A percentile compares a stretch with the other conserved stretches of the same genome.
Conservation (phyloP, 2,888 invertebrate genomes). For the Pristionchus arcanus region DNA sequence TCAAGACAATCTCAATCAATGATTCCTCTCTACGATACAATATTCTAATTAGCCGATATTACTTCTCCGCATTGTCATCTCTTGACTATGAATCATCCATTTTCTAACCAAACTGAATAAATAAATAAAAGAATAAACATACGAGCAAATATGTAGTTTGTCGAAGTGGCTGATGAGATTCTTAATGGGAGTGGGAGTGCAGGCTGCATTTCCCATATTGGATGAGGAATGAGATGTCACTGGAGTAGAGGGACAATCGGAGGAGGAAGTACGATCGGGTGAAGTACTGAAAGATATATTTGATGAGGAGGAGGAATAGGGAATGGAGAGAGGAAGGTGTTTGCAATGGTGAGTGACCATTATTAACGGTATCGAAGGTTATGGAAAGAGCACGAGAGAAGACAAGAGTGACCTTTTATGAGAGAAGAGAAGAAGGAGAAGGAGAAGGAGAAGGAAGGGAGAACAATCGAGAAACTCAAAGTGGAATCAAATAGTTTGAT, state of each 20-base stretch:
- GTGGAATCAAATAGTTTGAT: constrained; percentile 9
- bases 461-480: background rate
- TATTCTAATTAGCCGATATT: background rate
- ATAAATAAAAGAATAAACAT: background rate
- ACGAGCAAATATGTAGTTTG: constrained; percentile 43
- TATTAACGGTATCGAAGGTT: background rate
- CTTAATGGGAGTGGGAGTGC: constrained; percentile 54
- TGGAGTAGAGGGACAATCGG: constrained; percentile 14
- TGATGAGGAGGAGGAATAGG: too few relatives aligned
- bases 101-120: background rate
- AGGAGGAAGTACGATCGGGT: background rate
- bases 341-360: background rate
- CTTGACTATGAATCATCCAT: background rate
- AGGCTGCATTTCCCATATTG: constrained; percentile 30
- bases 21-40: background rate
- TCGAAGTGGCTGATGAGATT: constrained; percentile 52
- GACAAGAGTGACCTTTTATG: constrained; percentile 31
- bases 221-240: background rate
- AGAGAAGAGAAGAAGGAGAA: background rate
- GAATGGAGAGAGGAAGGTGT: background rate
- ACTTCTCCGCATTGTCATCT: background rate
- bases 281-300: background rate
- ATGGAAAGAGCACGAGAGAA: constrained; percentile 4
- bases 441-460: constrained; percentile 13
- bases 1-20: background rate